Evolutionary conservation across 2,113 vertebrate genomes (phyloP).

Genomic region (Notothenia rossii): DNA sequence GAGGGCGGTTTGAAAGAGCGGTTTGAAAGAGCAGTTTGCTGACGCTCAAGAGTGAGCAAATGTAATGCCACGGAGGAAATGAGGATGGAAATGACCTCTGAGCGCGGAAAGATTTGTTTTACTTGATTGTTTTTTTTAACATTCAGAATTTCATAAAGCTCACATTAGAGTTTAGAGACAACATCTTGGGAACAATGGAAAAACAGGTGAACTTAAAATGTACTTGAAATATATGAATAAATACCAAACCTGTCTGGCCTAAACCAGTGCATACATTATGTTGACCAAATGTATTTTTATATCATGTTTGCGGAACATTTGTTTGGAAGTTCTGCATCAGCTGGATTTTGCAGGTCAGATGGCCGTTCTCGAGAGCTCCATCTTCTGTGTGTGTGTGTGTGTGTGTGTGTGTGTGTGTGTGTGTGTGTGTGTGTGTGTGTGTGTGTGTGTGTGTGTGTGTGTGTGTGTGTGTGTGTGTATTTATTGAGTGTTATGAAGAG

Average conservation of each 20-base stretch:
- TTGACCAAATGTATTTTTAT: neutral
- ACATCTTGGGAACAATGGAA: neutral
- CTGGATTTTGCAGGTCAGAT: neutral
- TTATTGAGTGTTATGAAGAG: conserved; percentile 65
- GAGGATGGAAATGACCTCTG: conserved; percentile 46
- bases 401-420: neutral
- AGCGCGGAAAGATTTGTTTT: conserved; percentile 29
- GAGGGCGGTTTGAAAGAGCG: conserved; percentile 74
- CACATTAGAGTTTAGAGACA: neutral
- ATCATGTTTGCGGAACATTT: neutral
- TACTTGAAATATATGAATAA: conserved; percentile 2
- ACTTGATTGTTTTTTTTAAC: conserved; percentile 43
- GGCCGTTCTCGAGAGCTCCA: conserved; percentile 1
- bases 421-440: neutral
- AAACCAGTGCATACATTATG: neutral
- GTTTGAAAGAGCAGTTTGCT: conserved; percentile 71
- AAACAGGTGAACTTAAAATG: neutral
- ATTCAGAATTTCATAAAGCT: conserved; percentile 8
- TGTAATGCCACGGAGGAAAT: conserved; percentile 63
- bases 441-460: conserved; percentile 15
- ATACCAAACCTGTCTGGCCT: neutral
- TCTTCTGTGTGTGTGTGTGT: conserved; percentile 15
- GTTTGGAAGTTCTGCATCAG: neutral
- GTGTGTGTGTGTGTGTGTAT: conserved; percentile 18
- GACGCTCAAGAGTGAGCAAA: conserved; percentile 58